Percentiles rank a stretch among this genome's conserved stretches.
Evolutionary conservation across 2,797 vertebrate species (phyloP).

Genomic region (Neosilurus mollespiculum): DNA sequence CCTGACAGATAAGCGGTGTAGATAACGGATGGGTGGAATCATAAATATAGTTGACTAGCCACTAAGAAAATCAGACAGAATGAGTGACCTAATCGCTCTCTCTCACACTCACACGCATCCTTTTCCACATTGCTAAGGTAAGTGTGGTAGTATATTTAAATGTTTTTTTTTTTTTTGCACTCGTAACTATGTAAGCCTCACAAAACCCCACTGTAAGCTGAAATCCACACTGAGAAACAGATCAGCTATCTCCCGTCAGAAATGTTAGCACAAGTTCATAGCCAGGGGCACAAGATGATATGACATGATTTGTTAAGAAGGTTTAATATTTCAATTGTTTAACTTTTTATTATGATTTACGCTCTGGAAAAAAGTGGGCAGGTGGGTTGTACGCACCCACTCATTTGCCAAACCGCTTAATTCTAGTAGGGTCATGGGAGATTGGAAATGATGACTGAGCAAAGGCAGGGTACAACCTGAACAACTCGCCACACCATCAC

Average conservation of each 20-base stretch:
- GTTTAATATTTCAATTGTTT: constrained; percentile 12
- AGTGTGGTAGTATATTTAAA: constrained; percentile 10
- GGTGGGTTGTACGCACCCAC: no score
- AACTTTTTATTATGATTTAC: neutral
- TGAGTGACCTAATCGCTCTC: neutral
- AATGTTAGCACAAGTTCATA: constrained; percentile 6
- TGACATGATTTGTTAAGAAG: neutral
- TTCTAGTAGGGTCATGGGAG: no score
- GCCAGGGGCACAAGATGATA: neutral
- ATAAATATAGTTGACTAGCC: neutral
- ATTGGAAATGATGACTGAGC: neutral
- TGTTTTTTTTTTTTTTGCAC: constrained; percentile 8
- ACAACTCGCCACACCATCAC: neutral
- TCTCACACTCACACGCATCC: neutral
- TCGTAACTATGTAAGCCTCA: constrained; percentile 15
- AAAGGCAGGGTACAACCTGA: neutral
- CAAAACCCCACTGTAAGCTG: constrained; percentile 25
- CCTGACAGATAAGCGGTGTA: no score
- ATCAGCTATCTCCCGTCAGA: neutral
- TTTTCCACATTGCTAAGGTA: neutral
- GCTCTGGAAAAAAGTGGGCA: neutral
- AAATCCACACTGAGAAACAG: constrained; percentile 12
- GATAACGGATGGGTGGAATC: no score
- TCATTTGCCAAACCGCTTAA: no score
- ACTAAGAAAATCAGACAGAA: neutral